phyloP scores from a whole-genome alignment of 2,888 invertebrate genomes.

The Drosophila maculinotata region DNA sequence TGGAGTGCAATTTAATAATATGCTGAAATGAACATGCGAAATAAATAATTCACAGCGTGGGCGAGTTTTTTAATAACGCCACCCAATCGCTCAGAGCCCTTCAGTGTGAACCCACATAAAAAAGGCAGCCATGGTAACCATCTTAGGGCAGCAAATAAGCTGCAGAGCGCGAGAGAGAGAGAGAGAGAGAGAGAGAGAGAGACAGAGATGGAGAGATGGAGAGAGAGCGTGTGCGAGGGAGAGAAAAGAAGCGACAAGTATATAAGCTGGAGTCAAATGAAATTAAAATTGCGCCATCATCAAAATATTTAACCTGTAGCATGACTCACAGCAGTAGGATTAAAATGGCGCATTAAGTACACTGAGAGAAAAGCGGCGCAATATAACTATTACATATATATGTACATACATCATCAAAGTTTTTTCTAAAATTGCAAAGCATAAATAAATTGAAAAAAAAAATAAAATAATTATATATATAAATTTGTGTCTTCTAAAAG shows the following conservation, averaged over 20 bases:
- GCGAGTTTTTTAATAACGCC: conserved; percentile 13
- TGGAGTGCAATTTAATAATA: conserved; percentile 47
- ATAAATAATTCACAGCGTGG: conserved; percentile 29
- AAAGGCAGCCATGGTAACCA: conserved; percentile 23
- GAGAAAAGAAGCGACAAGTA: background rate
- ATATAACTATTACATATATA: background rate
- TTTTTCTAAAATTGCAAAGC: no score
- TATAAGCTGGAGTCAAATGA: conserved; percentile 4
- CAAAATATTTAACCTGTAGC: conserved; percentile 36
- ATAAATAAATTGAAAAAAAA: no score
- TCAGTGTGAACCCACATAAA: conserved; percentile 6
- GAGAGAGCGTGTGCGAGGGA: background rate
- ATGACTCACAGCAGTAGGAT: conserved; percentile 8
- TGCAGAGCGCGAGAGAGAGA: conserved; percentile 3
- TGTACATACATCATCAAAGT: background rate
- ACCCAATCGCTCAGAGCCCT: no score
- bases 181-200: background rate
- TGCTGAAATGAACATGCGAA: conserved; percentile 44
- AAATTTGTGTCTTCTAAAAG: no score
- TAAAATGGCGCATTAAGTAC: background rate
- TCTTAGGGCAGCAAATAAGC: conserved; percentile 4
- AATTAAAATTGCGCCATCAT: conserved; percentile 20
- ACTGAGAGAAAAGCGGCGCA: conserved; percentile 4
- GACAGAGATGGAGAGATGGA: conserved; percentile 1
- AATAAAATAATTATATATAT: no score